Evolutionary conservation across 2,113 vertebrate species (phyloP).

Genomic region (Mus pahari): DNA sequence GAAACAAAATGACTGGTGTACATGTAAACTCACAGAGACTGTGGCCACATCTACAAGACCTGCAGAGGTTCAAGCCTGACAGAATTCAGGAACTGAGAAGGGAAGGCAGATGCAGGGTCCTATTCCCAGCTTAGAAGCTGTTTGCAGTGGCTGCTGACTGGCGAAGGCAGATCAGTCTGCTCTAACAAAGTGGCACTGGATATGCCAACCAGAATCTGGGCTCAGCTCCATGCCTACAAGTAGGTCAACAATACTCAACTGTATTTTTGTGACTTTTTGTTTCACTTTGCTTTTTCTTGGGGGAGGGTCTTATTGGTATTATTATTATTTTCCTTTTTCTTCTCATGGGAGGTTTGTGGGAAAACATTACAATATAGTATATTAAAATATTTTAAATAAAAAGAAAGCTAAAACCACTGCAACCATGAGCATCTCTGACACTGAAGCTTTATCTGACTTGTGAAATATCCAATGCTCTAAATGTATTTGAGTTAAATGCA

Average conservation of each 20-base stretch:
- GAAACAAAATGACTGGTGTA: background rate
- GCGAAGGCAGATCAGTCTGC: background rate
- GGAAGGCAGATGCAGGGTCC: too few relatives aligned
- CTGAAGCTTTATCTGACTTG: background rate
- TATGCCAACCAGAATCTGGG: background rate
- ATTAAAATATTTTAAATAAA: background rate
- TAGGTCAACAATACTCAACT: background rate
- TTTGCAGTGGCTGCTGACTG: background rate
- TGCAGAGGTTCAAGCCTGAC: background rate
- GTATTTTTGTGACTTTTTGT: background rate
- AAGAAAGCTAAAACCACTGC: background rate
- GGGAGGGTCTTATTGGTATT: background rate
- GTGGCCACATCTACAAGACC: background rate
- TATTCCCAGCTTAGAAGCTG: background rate
- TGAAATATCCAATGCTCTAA: background rate
- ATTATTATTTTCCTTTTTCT: background rate
- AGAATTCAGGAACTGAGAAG: background rate
- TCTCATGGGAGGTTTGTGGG: background rate
- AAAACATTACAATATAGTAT: too few relatives aligned
- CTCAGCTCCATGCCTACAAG: background rate
- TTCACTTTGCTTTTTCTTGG: background rate
- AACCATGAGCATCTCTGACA: background rate
- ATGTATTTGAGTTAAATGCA: background rate
- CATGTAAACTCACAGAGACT: background rate
- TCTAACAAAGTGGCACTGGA: background rate